These are phyloP conservation scores for Yponomeuta cagnagella DNA, from an alignment of 2,888 invertebrate species.

Conservation along the genomic window DNA sequence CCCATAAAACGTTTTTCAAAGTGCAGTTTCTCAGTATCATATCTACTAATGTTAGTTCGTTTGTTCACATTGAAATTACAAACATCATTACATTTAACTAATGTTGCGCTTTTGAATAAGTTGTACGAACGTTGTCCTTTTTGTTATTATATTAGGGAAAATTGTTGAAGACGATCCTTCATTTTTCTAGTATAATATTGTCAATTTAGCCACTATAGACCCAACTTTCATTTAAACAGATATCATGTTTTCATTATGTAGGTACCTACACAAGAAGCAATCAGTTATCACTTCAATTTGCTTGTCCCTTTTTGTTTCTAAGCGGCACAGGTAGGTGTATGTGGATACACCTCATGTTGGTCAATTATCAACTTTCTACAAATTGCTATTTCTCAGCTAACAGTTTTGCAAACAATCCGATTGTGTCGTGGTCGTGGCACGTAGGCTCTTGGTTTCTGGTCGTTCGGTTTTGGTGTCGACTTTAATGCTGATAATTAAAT, in stretches of 20 bases:
- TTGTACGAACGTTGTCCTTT: conserved; percentile 23
- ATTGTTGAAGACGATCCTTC: conserved; percentile 54
- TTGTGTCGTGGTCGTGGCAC: conserved; percentile 26
- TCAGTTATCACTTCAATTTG: conserved; percentile 46
- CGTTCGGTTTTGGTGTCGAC: conserved; percentile 53
- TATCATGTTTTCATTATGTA: conserved; percentile 42
- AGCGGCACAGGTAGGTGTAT: conserved; percentile 18
- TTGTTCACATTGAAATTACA: conserved; percentile 28
- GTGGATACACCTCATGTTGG: conserved; percentile 21
- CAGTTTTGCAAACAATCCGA: conserved; percentile 53
- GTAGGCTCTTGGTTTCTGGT: conserved; percentile 40
- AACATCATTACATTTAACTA: conserved; percentile 37
- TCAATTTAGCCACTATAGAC: conserved; percentile 58
- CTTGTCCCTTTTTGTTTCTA: conserved; percentile 17
- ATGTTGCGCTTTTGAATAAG: conserved; percentile 32
- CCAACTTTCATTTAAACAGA: conserved; percentile 38
- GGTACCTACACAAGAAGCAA: conserved; percentile 33
- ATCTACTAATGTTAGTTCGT: background rate
- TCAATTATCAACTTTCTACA: conserved; percentile 59
- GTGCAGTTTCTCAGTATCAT: background rate
- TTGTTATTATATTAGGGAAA: conserved; percentile 40
- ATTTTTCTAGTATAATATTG: conserved; percentile 57
- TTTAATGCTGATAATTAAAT: conserved; percentile 69
- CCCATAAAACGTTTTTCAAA: too few species aligned
- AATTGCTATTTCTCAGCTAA: conserved; percentile 43